Percentiles rank a stretch among this genome's conserved stretches.
These are phyloP conservation scores for Hetaerina titia DNA, from an alignment of 2,888 invertebrate genomes.

Conservation along the genomic window DNA sequence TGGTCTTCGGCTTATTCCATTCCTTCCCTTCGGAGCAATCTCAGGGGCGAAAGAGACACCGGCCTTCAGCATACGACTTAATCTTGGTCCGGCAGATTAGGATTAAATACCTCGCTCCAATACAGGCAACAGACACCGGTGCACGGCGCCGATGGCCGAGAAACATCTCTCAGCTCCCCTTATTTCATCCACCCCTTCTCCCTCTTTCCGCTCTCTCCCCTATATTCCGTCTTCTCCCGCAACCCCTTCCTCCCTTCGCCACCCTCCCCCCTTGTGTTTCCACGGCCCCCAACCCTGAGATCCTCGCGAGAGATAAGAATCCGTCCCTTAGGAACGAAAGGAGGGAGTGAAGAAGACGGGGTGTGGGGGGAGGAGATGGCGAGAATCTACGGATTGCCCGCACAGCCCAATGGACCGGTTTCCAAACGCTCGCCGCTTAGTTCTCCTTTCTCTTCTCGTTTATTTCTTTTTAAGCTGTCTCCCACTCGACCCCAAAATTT, in stretches of 20 bases:
- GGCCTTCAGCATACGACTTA: slow-evolving; percentile 64
- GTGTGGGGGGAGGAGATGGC: not conserved
- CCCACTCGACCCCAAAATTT: not conserved
- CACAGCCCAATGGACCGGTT: slow-evolving; percentile 64
- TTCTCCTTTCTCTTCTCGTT: slow-evolving; percentile 22
- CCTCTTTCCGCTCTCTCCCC: not conserved
- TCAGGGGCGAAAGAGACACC: slow-evolving; percentile 54
- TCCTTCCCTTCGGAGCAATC: slow-evolving; percentile 55
- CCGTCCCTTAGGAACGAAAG: slow-evolving; percentile 49
- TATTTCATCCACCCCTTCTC: not conserved
- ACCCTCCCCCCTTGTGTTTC: not conserved
- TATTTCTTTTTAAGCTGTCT: not conserved
- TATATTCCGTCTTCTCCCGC: not conserved
- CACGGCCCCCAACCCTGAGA: slow-evolving; percentile 17
- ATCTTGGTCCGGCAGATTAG: slow-evolving; percentile 64
- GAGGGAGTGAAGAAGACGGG: not conserved
- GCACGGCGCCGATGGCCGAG: slow-evolving; percentile 65
- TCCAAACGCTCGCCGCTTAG: slow-evolving; percentile 49
- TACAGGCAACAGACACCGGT: slow-evolving; percentile 66
- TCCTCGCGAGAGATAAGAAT: slow-evolving; percentile 64
- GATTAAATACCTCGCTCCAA: slow-evolving; percentile 64
- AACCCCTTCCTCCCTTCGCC: not conserved
- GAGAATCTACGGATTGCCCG: slow-evolving; percentile 50
- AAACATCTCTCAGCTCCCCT: not conserved
- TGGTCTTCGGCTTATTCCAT: slow-evolving; percentile 52